These are phyloP conservation scores for Noctua janthina DNA, from an alignment of 2,888 invertebrate genomes.

Conservation along the genomic window DNA sequence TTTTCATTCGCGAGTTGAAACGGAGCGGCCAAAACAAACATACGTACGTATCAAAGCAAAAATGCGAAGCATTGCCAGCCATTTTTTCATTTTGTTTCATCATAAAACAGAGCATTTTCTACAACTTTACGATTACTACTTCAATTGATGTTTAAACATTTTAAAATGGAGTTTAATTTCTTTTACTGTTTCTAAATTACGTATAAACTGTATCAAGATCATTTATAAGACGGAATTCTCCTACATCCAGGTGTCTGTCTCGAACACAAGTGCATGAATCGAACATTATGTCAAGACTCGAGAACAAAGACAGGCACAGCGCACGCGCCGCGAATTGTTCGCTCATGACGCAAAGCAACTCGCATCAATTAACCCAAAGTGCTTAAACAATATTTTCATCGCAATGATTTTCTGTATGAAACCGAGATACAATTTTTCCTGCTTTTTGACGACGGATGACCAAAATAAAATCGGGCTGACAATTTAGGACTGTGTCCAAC, in stretches of 20 bases:
- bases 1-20: constrained; percentile 44
- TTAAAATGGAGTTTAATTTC: constrained; percentile 9
- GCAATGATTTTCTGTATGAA: constrained; percentile 29
- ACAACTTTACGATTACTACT: constrained; percentile 46
- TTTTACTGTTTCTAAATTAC: constrained; percentile 24
- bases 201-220: not conserved
- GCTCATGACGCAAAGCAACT: constrained; percentile 62
- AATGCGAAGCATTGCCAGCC: constrained; percentile 26
- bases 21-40: constrained; percentile 47
- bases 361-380: constrained; percentile 56
- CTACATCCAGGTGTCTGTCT: constrained; percentile 42
- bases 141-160: constrained; percentile 41
- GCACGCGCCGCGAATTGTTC: constrained; percentile 51
- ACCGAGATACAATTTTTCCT: constrained; percentile 18
- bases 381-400: constrained; percentile 51
- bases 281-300: constrained; percentile 56
- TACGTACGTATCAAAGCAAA: constrained; percentile 48
- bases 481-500: not conserved
- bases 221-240: not conserved
- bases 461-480: constrained; percentile 1
- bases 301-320: constrained; percentile 63
- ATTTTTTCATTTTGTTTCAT: constrained; percentile 38
- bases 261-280: constrained; percentile 36
- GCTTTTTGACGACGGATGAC: constrained; percentile 9
- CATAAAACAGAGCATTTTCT: constrained; percentile 24